Conservation (phyloP, 2,113 vertebrate genomes). For the Callaeas wilsoni region DNA sequence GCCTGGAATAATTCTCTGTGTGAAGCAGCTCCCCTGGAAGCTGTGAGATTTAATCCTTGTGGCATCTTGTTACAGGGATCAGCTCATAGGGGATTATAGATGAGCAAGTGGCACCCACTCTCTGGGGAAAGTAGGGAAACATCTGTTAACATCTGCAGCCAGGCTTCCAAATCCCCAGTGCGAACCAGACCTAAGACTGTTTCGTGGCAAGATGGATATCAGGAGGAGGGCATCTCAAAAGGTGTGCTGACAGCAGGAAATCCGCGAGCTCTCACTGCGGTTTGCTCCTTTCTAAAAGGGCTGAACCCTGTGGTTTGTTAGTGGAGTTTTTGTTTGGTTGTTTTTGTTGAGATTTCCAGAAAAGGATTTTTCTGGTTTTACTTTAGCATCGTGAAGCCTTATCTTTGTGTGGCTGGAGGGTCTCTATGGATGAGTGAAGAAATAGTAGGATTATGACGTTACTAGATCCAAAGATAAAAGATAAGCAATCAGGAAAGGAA, state of each 20-base stretch:
- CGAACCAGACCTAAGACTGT: background rate
- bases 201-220: background rate
- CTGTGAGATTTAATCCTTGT: background rate
- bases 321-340: background rate
- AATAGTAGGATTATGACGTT: background rate
- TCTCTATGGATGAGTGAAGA: background rate
- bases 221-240: background rate
- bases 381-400: background rate
- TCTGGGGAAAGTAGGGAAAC: background rate
- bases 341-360: background rate
- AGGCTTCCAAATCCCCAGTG: background rate
- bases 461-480: background rate
- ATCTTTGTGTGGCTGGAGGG: background rate
- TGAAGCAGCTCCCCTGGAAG: background rate
- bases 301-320: background rate
- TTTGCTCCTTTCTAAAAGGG: background rate
- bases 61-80: background rate
- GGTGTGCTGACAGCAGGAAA: background rate
- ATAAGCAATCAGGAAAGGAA: background rate
- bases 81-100: background rate
- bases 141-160: background rate
- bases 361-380: background rate
- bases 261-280: accelerated
- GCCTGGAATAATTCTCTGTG: background rate
- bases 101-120: background rate